Evolutionary conservation across 2,888 invertebrate genomes (phyloP).

Genomic region (Nemoura dubitans): DNA sequence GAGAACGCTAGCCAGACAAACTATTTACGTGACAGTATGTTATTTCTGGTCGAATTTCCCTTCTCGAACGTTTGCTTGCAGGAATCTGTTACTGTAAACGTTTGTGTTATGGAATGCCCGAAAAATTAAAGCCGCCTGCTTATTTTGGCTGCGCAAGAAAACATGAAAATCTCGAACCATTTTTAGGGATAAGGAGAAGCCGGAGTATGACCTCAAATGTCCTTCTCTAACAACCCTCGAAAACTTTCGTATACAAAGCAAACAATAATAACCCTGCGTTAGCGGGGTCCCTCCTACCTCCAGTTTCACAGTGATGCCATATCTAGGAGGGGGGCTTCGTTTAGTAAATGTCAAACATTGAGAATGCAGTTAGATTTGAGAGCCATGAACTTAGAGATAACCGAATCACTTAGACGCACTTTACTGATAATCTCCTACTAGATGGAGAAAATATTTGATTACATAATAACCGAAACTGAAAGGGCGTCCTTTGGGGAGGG

Average conservation of each 20-base stretch:
- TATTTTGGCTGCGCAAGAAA: background rate
- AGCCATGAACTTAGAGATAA: background rate
- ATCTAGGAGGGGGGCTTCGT: background rate
- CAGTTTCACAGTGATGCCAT: background rate
- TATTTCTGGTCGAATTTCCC: slow-evolving; percentile 1
- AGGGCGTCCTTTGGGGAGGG: slow-evolving; percentile 14
- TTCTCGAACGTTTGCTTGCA: background rate
- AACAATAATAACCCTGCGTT: background rate
- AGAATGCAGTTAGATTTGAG: background rate
- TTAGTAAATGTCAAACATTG: background rate
- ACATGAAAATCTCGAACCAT: no score
- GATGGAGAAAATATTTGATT: background rate
- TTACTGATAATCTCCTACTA: background rate
- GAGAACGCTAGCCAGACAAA: background rate
- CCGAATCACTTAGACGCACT: background rate
- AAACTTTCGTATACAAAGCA: background rate
- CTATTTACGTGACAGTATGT: background rate
- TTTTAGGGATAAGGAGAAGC: no score
- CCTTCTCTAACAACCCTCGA: background rate
- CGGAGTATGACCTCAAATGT: background rate
- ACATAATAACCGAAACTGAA: background rate
- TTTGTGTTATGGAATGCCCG: background rate
- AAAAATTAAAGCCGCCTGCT: background rate
- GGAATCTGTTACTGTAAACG: background rate
- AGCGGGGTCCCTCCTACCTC: background rate